Conservation (phyloP, 2,797 vertebrate genomes). For the Diplodus puntazzo region DNA sequence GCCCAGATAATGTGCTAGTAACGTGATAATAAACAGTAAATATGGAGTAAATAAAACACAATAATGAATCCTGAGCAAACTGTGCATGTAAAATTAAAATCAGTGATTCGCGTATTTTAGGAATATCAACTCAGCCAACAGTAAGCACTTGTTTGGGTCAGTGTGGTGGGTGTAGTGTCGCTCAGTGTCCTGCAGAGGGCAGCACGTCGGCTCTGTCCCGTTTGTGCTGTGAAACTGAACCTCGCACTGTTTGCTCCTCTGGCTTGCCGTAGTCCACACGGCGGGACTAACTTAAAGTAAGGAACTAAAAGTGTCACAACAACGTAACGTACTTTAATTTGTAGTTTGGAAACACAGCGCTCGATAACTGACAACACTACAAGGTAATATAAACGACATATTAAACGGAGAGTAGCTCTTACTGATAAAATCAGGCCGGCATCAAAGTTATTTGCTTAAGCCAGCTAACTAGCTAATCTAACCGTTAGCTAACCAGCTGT, state of each 20-base stretch:
- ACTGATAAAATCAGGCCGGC: background rate
- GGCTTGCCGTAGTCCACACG: slow-evolving; percentile 58
- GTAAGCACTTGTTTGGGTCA: background rate
- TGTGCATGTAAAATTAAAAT: background rate
- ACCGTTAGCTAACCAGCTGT: slow-evolving; percentile 9
- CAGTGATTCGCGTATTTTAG: background rate
- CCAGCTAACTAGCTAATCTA: slow-evolving; percentile 7
- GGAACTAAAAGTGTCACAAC: background rate
- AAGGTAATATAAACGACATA: slow-evolving; percentile 10
- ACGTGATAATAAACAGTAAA: background rate
- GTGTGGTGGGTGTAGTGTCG: background rate
- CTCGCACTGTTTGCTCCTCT: slow-evolving; percentile 44
- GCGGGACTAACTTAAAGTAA: slow-evolving; percentile 64
- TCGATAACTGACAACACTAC: background rate
- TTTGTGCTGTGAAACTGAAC: background rate
- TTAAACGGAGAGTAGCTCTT: background rate
- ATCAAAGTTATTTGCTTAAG: background rate
- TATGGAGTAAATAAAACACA: accelerated
- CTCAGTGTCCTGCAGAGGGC: slow-evolving; percentile 51
- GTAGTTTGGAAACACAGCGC: background rate
- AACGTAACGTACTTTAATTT: background rate
- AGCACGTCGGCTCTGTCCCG: background rate
- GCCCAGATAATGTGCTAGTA: too few relatives aligned
- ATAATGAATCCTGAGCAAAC: background rate
- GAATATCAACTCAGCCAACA: background rate